A percentile compares a stretch with the other conserved stretches of the same genome.
Evolutionary conservation across 30 jellyfish, hydroid and myxozoan genomes (phyloP).

Genomic region (Turritopsis rubra): DNA sequence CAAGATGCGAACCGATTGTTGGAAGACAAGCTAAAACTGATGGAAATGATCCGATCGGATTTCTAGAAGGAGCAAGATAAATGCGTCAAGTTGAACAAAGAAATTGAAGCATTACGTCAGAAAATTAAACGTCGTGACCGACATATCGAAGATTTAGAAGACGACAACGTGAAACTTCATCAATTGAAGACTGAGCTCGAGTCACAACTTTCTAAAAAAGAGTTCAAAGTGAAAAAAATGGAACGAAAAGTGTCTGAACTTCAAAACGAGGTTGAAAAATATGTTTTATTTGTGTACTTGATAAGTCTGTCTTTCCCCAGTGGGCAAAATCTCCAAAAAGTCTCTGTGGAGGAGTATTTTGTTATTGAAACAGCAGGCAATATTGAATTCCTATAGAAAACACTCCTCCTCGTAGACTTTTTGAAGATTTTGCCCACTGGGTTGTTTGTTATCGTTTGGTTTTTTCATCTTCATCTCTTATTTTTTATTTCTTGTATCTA

Average conservation of each 20-base stretch:
- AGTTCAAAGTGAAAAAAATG: slow-evolving; percentile 34
- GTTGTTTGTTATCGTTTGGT: too few species aligned
- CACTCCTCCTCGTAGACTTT: too few species aligned
- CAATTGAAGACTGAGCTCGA: slow-evolving; percentile 72
- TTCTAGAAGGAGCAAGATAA: slow-evolving; percentile 58
- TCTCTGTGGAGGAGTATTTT: too few species aligned
- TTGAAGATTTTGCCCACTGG: too few species aligned
- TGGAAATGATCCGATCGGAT: slow-evolving; percentile 33
- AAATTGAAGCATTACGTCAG: slow-evolving; percentile 56
- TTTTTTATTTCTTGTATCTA: background rate
- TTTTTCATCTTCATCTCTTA: too few species aligned
- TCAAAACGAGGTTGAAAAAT: slow-evolving; percentile 37
- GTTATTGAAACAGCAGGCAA: too few species aligned
- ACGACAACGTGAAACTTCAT: slow-evolving; percentile 78
- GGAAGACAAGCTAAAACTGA: slow-evolving; percentile 47
- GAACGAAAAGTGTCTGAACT: slow-evolving; percentile 41
- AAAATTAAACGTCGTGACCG: slow-evolving; percentile 74
- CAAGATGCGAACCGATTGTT: slow-evolving; percentile 49
- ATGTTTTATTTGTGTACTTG: background rate
- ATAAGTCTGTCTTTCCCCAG: too few species aligned
- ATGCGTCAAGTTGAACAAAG: slow-evolving; percentile 40
- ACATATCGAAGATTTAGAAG: slow-evolving; percentile 87
- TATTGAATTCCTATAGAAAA: too few species aligned
- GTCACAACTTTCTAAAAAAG: slow-evolving; percentile 38
- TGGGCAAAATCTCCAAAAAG: too few species aligned